Evolutionary conservation across 2,888 invertebrate genomes (phyloP).

Genomic region (Eulithis testata): DNA sequence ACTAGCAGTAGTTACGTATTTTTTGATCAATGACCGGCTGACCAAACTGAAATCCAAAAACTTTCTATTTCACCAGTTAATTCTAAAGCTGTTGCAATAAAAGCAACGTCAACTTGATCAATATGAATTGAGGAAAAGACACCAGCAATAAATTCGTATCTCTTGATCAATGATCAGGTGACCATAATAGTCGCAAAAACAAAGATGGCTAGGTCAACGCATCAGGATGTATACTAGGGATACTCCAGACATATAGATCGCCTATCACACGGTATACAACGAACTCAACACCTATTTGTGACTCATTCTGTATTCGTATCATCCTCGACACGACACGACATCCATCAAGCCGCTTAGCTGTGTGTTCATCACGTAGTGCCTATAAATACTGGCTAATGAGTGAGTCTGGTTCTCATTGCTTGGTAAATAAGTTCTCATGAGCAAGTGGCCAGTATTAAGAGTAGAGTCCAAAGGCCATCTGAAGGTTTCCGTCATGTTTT

Average conservation of each 20-base stretch:
- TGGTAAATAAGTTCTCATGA: constrained; percentile 1
- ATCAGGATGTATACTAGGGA: constrained; percentile 17
- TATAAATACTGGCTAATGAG: constrained; percentile 67
- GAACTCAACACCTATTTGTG: constrained; percentile 35
- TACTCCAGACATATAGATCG: constrained; percentile 32
- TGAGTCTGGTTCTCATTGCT: constrained; percentile 19
- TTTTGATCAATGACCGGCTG: too few species aligned
- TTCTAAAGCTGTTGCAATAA: background rate
- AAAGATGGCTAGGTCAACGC: constrained; percentile 13
- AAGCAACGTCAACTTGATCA: background rate
- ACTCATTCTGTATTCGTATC: constrained; percentile 58
- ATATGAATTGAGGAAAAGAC: background rate
- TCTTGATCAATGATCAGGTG: background rate
- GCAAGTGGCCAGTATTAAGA: background rate
- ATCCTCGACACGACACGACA: constrained; percentile 54
- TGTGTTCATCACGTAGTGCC: constrained; percentile 62
- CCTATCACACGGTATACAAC: constrained; percentile 34
- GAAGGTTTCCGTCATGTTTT: background rate
- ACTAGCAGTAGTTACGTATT: too few species aligned
- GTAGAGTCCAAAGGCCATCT: background rate
- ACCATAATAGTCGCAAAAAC: background rate
- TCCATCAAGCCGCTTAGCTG: constrained; percentile 64
- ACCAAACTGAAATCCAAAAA: too few species aligned
- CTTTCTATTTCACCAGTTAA: background rate
- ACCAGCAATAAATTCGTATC: background rate